Evolutionary conservation across 1,140 invertebrate species (phyloP).

Genomic region (Penaeus vannamei): DNA sequence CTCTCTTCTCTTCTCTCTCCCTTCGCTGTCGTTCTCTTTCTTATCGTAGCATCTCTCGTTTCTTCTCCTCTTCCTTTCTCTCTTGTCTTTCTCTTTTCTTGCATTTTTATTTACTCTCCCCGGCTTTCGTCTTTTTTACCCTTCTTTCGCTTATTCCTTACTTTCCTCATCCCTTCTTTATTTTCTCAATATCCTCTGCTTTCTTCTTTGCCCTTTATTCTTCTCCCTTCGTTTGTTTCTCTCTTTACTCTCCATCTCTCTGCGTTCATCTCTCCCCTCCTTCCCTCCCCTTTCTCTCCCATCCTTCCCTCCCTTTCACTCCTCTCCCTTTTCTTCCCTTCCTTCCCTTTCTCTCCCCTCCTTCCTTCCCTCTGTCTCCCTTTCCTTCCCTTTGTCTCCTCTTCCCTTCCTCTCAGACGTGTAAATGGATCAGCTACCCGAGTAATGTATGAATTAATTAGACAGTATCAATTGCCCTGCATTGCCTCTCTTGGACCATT

Average conservation of each 20-base stretch:
- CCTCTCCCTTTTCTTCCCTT: background rate
- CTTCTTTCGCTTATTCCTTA: background rate
- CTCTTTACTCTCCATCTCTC: background rate
- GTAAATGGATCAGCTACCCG: too few relatives aligned
- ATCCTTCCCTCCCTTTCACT: too few relatives aligned
- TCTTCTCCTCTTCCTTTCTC: conserved; percentile 36
- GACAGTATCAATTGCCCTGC: too few relatives aligned
- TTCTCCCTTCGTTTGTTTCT: background rate
- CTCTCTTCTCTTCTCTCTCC: too few relatives aligned
- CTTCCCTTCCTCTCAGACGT: too few relatives aligned
- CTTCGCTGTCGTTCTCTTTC: background rate
- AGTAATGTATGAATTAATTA: too few relatives aligned
- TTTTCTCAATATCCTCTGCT: background rate
- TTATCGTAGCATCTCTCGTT: background rate
- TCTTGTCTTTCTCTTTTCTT: conserved; percentile 34
- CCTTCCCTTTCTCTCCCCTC: background rate
- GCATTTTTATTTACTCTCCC: background rate
- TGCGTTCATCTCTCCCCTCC: background rate
- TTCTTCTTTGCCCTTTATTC: background rate
- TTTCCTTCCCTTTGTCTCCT: background rate
- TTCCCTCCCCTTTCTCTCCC: too few relatives aligned
- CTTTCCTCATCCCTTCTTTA: background rate
- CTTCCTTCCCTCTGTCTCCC: background rate
- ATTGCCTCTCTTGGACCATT: too few relatives aligned
- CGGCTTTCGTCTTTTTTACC: too few relatives aligned